Conservation (phyloP, 92 coral and sea anemone species). For the Epizoanthus fatuus region DNA sequence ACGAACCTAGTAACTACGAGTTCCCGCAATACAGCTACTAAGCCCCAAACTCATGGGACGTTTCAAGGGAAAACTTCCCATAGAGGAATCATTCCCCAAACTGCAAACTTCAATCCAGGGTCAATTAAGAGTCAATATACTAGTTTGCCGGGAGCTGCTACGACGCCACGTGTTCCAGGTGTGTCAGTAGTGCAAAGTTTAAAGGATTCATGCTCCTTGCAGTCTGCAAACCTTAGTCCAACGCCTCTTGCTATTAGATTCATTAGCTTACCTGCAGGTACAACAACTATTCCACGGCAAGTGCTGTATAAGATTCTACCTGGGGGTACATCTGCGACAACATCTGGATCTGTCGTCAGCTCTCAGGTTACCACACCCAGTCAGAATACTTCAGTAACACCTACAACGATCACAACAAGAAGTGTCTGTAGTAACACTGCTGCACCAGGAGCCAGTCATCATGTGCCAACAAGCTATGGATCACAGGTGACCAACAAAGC, state of each 20-base stretch:
- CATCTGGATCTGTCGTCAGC: neutral
- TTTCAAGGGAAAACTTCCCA: neutral
- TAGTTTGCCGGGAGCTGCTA: neutral
- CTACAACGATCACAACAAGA: neutral
- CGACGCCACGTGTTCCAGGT: neutral
- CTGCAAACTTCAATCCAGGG: neutral
- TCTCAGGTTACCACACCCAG: neutral
- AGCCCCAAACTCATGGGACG: neutral
- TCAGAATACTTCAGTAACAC: neutral
- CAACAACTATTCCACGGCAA: neutral
- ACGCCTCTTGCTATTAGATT: neutral
- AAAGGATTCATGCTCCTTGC: neutral
- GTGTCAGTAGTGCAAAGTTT: neutral
- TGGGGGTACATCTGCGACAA: neutral
- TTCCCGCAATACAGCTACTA: neutral
- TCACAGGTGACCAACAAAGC: too few species aligned
- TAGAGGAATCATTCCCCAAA: neutral
- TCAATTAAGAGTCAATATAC: neutral
- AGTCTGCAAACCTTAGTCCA: neutral
- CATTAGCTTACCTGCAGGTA: slow-evolving; percentile 4
- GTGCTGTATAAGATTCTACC: neutral
- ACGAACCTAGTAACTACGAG: too few species aligned
- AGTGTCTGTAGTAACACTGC: neutral
- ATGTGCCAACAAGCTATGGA: neutral
- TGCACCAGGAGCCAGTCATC: neutral